Percentiles rank a stretch among this genome's conserved stretches.
Evolutionary conservation across 1,140 invertebrate species (phyloP).

Genomic region (Drosophila aff.): DNA sequence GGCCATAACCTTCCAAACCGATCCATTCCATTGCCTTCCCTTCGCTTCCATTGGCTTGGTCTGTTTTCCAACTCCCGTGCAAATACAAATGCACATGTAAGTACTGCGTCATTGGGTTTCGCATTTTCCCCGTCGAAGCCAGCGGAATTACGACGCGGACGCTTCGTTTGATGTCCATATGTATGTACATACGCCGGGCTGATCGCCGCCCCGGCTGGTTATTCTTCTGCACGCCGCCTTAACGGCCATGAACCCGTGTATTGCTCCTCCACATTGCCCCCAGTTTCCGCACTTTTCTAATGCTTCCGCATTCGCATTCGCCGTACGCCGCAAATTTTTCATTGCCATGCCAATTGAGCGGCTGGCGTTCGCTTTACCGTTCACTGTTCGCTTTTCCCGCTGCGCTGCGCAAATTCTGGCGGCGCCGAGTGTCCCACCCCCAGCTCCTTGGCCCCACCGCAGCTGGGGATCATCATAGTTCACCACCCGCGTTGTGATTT

Average conservation of each 20-base stretch:
- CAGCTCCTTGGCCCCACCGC: constrained; percentile 9
- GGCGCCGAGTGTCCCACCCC: constrained; percentile 8
- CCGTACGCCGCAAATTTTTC: constrained; percentile 14
- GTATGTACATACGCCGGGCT: neutral
- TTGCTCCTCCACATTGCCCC: constrained; percentile 1
- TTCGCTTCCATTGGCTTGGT: neutral
- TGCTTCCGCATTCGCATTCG: constrained; percentile 40
- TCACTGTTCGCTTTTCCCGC: constrained; percentile 3
- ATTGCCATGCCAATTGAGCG: constrained; percentile 44
- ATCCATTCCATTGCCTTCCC: constrained; percentile 2
- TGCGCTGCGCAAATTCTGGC: constrained; percentile 47
- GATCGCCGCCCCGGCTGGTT: constrained; percentile 8
- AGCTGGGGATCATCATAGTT: constrained; percentile 8
- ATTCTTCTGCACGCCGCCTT: constrained; percentile 12
- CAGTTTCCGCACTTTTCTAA: constrained; percentile 34
- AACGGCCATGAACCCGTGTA: constrained; percentile 2
- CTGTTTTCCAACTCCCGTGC: constrained; percentile 15
- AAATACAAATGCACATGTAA: neutral
- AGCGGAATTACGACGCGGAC: constrained; percentile 27
- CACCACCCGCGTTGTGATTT: constrained; percentile 34
- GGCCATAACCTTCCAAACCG: constrained; percentile 6
- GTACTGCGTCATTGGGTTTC: constrained; percentile 28
- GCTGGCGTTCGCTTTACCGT: constrained; percentile 6
- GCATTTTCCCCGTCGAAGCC: constrained; percentile 5
- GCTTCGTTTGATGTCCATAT: neutral